phyloP scores from a whole-genome alignment of 1,140 invertebrate species.

The Stratiolaelaps scimitus region DNA sequence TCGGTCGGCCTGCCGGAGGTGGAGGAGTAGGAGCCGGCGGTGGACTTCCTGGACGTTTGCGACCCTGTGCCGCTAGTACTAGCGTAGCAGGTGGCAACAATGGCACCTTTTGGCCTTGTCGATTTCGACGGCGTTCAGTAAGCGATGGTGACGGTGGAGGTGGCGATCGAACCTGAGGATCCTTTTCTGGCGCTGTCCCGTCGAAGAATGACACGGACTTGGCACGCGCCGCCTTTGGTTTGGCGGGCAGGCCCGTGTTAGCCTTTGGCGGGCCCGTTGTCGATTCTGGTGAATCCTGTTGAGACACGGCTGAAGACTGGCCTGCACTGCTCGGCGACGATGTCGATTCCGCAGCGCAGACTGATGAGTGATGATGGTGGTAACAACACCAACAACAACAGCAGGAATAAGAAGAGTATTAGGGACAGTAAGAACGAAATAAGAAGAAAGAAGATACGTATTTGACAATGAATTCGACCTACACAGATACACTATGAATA shows the following conservation, averaged over 20 bases:
- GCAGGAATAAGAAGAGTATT: too few relatives aligned
- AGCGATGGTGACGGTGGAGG: conserved; percentile 3
- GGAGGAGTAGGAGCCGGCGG: conserved; percentile 4
- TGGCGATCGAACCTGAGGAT: conserved; percentile 15
- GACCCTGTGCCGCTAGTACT: background rate
- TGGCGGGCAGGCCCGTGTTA: background rate
- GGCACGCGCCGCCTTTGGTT: background rate
- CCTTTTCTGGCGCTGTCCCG: conserved; percentile 14
- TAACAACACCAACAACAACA: too few relatives aligned
- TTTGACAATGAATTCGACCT: too few relatives aligned
- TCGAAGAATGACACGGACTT: conserved; percentile 27
- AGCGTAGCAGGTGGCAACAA: conserved; percentile 7
- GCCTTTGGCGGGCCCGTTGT: conserved; percentile 19
- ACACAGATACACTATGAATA: too few relatives aligned
- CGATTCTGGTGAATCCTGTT: conserved; percentile 25
- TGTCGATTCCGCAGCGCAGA: conserved; percentile 24
- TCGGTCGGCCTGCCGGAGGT: background rate
- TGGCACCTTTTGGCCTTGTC: conserved; percentile 6
- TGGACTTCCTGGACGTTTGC: background rate
- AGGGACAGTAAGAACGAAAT: background rate
- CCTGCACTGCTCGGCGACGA: conserved; percentile 4
- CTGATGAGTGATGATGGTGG: too few relatives aligned
- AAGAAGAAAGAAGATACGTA: too few relatives aligned
- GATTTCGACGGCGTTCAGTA: conserved; percentile 16
- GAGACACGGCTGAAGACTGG: background rate